Conservation (phyloP, 1,140 invertebrate species). For the Cotesia chilonis region DNA sequence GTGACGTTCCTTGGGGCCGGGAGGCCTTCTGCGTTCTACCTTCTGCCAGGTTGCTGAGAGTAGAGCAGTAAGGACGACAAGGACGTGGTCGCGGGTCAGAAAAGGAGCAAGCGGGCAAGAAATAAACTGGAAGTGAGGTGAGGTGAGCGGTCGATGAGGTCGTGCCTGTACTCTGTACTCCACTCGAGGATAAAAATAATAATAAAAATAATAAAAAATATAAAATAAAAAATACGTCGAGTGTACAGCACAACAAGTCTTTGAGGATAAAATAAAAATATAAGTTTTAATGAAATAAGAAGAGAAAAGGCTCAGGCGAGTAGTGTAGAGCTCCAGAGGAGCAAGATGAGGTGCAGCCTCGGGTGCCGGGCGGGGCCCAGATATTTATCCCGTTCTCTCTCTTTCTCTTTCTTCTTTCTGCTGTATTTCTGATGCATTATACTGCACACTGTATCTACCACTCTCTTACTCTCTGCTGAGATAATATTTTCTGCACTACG, state of each 20-base stretch:
- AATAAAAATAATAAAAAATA: conserved; percentile 26
- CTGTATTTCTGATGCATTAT: conserved; percentile 35
- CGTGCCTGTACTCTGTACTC: conserved; percentile 33
- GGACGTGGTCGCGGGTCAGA: conserved; percentile 1
- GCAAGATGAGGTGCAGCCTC: conserved; percentile 56
- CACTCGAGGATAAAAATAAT: too few relatives aligned
- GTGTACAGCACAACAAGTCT: conserved; percentile 25
- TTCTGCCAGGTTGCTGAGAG: conserved; percentile 21
- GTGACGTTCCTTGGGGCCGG: conserved; percentile 31
- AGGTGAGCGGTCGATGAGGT: conserved; percentile 42
- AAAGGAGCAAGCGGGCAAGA: conserved; percentile 2
- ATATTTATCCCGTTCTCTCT: conserved; percentile 62
- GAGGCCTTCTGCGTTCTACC: background rate
- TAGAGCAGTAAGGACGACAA: conserved; percentile 31
- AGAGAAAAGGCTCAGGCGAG: conserved; percentile 46
- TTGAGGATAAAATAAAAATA: conserved; percentile 40
- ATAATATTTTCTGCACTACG: conserved; percentile 35
- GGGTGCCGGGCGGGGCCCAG: conserved; percentile 65
- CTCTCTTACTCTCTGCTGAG: conserved; percentile 16
- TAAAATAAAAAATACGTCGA: conserved; percentile 29
- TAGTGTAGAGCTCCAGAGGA: conserved; percentile 35
- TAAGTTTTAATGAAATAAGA: conserved; percentile 50
- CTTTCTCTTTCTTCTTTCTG: conserved; percentile 39
- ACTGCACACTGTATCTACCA: background rate
- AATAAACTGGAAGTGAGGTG: conserved; percentile 42